A percentile compares a stretch with the other conserved stretches of the same genome.
phyloP scores from a whole-genome alignment of 2,113 vertebrate genomes.

The Anhinga rufa region DNA sequence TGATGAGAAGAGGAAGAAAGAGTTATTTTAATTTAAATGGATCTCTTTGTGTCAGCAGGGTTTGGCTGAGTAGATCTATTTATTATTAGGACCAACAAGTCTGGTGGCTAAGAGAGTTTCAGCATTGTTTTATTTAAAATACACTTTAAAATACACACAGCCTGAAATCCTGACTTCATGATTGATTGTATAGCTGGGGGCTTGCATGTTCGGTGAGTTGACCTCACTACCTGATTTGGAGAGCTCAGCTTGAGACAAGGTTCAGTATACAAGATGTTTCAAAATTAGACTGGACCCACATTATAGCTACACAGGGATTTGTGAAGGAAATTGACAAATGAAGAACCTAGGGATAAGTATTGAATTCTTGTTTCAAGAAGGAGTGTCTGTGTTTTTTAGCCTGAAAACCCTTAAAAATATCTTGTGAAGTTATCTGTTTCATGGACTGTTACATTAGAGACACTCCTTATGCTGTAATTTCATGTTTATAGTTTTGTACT shows the following conservation, averaged over 20 bases:
- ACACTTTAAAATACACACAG: background rate
- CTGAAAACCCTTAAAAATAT: background rate
- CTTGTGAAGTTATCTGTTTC: conserved; percentile 7
- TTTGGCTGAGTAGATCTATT: background rate
- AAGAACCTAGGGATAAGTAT: conserved; percentile 5
- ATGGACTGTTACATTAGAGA: background rate
- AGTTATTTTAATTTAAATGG: background rate
- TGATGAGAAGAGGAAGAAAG: background rate
- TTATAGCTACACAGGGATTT: background rate
- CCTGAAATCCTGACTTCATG: background rate
- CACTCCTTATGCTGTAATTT: conserved; percentile 9
- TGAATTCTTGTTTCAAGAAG: conserved; percentile 7
- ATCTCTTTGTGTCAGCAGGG: background rate
- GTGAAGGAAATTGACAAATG: background rate
- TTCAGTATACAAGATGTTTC: background rate
- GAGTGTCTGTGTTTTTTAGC: background rate
- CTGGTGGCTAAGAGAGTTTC: background rate
- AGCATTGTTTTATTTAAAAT: background rate
- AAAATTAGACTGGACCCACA: background rate
- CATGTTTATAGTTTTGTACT: background rate
- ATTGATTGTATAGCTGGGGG: background rate
- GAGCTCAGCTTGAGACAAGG: background rate
- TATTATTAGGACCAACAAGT: background rate
- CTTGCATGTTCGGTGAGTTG: background rate
- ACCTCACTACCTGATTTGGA: background rate